Evolutionary conservation across 2,888 invertebrate species (phyloP), one percentile per base, ranked within the genome.

Genomic region (Hemicrepidius hirtus): DNA sequence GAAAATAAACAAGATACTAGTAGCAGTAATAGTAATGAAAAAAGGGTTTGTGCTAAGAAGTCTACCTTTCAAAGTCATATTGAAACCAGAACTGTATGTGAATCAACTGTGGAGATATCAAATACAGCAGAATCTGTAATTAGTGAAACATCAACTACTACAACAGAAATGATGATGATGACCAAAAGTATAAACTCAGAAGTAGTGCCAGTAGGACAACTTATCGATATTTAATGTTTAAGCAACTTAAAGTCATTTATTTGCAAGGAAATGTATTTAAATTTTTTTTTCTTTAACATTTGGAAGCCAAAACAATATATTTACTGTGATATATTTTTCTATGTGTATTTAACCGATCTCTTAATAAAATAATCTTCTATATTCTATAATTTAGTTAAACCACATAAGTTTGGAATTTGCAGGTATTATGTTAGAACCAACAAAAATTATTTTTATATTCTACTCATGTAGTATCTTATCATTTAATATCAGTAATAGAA

Each of bases 41-140:
- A 80, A 73, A 71, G 67, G 41, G 68, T 74, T 2, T 66, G 68
- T 24, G 78, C 79, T 64, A 82, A 74, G 16, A 82, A 83, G 75
- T 82, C 85, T 0, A 85, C 82, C 20, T 85, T 85, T 79, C 84
- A 82, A 73, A 85, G 83, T 75, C 82, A 84, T 74, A 70, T 83
- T 50, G 81, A 81, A 74, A 72, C 76, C 6, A 73, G 77, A 46
- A 49, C 24, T 44, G 44, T 63, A 16, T 35, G 55, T 16, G 55
- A 55, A 20, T 55, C 55, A 10, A 55, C 55, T n/a, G 13, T 55
- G 0, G 37, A 55, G 32, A 16, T 55, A 35, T 55, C 35, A 4
- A 55, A 55, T 35, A 12, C 55, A 35, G 18, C 32, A 55, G 55
- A 55, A 35, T 35, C 55, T 1, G 18, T 50, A 24, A 37, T 55